phyloP scores from a whole-genome alignment of 1,140 invertebrate genomes.

The Holotrichia oblita region DNA sequence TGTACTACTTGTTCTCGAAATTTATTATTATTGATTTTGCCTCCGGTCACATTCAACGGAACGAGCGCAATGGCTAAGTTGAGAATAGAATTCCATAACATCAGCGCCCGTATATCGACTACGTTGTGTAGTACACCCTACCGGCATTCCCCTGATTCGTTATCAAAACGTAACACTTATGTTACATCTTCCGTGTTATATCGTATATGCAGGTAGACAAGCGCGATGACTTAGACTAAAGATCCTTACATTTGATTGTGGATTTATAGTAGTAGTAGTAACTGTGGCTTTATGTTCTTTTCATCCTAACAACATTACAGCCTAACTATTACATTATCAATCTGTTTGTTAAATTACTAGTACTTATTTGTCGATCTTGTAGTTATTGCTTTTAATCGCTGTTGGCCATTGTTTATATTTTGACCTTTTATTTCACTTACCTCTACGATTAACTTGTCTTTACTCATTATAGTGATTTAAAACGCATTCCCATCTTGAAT shows the following conservation, averaged over 20 bases:
- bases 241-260: slow-evolving; percentile 23
- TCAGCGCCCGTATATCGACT: not conserved
- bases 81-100: not conserved
- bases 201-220: slow-evolving; percentile 13
- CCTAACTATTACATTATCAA: slow-evolving; percentile 28
- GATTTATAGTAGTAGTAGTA: slow-evolving; percentile 24
- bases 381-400: slow-evolving; percentile 10
- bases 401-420: not conserved
- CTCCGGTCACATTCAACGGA: slow-evolving; percentile 24
- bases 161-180: slow-evolving; percentile 28
- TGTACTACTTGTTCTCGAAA: slow-evolving; percentile 31
- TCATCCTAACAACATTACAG: not conserved
- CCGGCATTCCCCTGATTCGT: slow-evolving; percentile 18
- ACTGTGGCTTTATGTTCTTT: not conserved
- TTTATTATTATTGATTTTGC: slow-evolving; percentile 33
- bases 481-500: no score
- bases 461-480: no score
- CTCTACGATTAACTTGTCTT: no score
- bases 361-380: not conserved
- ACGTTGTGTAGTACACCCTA: slow-evolving; percentile 22
- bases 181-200: slow-evolving; percentile 1
- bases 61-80: not conserved
- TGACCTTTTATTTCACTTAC: slow-evolving; percentile 10
- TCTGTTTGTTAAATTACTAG: slow-evolving; percentile 18
- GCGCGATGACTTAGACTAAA: slow-evolving; percentile 3